Evolutionary conservation across 2,888 invertebrate genomes (phyloP).

Genomic region (Tinea trinotella): DNA sequence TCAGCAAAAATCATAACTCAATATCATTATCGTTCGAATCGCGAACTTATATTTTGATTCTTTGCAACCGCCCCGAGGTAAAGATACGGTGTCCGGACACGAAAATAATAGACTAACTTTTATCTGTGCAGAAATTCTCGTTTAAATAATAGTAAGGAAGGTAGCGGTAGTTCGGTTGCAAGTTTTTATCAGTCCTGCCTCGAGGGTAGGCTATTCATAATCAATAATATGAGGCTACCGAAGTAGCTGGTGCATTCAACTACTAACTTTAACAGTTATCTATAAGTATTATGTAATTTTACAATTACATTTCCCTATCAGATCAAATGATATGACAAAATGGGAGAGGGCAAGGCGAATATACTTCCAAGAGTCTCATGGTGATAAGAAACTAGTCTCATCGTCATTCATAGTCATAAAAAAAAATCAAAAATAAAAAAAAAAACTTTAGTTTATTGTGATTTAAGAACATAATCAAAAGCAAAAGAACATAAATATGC

Average conservation of each 20-base stretch:
- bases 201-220: constrained; percentile 33
- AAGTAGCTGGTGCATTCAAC: not conserved
- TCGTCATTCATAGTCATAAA: too few species aligned
- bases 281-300: too few species aligned
- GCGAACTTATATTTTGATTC: constrained; percentile 24
- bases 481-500: too few species aligned
- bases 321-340: too few species aligned
- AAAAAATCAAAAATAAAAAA: too few species aligned
- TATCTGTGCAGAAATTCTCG: constrained; percentile 41
- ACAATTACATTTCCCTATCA: too few species aligned
- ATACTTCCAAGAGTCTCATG: too few species aligned
- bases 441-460: too few species aligned
- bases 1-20: constrained; percentile 43
- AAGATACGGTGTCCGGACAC: constrained; percentile 28
- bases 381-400: too few species aligned
- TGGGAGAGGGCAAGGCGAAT: too few species aligned
- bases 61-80: constrained; percentile 31
- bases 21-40: constrained; percentile 32
- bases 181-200: constrained; percentile 53
- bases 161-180: constrained; percentile 21
- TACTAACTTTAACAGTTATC: too few species aligned
- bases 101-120: constrained; percentile 58
- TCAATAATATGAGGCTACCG: constrained; percentile 34
- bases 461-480: too few species aligned
- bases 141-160: constrained; percentile 46